A percentile compares a stretch with the other conserved stretches of the same genome.
phyloP scores from a whole-genome alignment of 2,888 invertebrate genomes.

The Parnassius smintheus region DNA sequence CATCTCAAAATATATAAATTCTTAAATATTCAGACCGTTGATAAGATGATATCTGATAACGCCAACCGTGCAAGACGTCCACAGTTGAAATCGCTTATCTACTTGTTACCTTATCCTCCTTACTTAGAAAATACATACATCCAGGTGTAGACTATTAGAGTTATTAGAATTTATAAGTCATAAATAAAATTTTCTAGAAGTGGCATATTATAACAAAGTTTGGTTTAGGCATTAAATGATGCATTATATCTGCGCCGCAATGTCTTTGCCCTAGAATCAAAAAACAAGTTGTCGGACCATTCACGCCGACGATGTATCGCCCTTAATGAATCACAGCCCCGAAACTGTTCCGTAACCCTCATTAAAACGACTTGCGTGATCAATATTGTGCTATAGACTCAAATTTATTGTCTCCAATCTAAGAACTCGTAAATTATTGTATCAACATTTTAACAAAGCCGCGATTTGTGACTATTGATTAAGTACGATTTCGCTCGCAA shows the following conservation, averaged over 20 bases:
- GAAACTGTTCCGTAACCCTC: conserved; percentile 58
- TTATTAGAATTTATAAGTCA: too few species aligned
- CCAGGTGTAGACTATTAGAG: too few species aligned
- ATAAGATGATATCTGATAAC: too few species aligned
- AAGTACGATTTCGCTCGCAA: conserved; percentile 5
- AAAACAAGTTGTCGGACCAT: conserved; percentile 25
- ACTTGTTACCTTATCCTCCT: too few species aligned
- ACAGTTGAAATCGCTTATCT: too few species aligned
- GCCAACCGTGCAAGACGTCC: too few species aligned
- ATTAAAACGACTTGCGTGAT: conserved; percentile 58
- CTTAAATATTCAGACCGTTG: too few species aligned
- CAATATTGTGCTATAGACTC: conserved; percentile 42
- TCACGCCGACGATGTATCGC: conserved; percentile 57
- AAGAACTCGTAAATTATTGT: conserved; percentile 22
- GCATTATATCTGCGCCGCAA: background rate
- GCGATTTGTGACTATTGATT: conserved; percentile 23
- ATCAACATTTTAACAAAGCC: conserved; percentile 21
- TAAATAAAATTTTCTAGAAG: too few species aligned
- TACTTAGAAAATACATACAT: too few species aligned
- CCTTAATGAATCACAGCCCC: conserved; percentile 66
- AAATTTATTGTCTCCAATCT: conserved; percentile 26
- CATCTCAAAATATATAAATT: too few species aligned
- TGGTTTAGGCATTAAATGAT: background rate
- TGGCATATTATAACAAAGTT: background rate
- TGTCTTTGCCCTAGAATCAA: conserved; percentile 11